Evolutionary conservation across 2,888 invertebrate species (phyloP), one percentile per base, ranked within the genome.

Genomic region (Lysandra bellargus): DNA sequence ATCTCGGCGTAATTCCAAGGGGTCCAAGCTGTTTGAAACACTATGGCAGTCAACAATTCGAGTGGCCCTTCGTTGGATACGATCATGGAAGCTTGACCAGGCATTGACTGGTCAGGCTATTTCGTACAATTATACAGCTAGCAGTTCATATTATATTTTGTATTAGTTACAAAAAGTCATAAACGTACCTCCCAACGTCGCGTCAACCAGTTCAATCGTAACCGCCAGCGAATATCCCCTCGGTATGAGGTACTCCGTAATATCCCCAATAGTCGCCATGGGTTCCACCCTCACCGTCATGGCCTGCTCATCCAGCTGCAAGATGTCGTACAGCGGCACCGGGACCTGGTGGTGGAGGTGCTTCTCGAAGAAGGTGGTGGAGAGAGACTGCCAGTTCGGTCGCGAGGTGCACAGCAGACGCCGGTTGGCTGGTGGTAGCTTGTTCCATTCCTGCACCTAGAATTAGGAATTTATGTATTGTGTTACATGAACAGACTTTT

Each of bases 351-450:
- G 96, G 83, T 96, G 96, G 2, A 95, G 89, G 79, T 95, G 93
- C 85, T 96, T 97, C 84, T 94, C 92, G 88, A 95, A 96, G 90
- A 97, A 96, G 0, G 95, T 96, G 1, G 95, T 95, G 12, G 96
- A 96, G 5, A 97, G 90, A 14, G 96, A 96, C 78, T 96, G 90
- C 97, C 97, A 97, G 89, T 96, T 97, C 4, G 96, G 96, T 7
- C 96, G 90, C 0, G 96, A 94, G 0, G 96, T 96, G 90, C 96
- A 96, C 23, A 97, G 92, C 0, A 95, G 90, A 79, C 95, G 96
- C 5, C 95, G 90, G 1, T 94, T 85, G 72, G 87, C 82, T 7
- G 87, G 78, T 0, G 95, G 95, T 37, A 91, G 85, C 79, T 91
- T 93, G 87, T 94, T 95, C 95, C 96, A 95, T 87, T 91, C 83